Conservation (phyloP, 2,888 invertebrate species). For the Elysia crispata region DNA sequence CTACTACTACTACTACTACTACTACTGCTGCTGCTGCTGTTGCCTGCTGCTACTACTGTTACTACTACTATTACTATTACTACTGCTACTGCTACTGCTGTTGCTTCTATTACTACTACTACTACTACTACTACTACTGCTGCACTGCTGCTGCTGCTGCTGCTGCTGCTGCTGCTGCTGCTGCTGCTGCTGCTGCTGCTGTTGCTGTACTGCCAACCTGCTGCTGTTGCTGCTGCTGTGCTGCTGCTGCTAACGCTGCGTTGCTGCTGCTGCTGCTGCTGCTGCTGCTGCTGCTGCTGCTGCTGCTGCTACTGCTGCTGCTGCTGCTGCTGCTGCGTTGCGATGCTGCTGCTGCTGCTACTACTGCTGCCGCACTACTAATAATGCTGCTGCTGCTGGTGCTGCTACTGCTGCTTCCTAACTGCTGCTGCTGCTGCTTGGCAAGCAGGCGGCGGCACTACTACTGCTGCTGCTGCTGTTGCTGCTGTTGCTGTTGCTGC, state of each 20-base stretch:
- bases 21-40: too few relatives aligned
- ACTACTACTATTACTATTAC: slow-evolving; percentile 11
- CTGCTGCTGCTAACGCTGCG: not conserved
- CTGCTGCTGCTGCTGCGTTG: too few relatives aligned
- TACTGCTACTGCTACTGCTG: slow-evolving; percentile 5
- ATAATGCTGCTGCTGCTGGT: not conserved
- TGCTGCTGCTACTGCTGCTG: not conserved
- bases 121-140: not conserved
- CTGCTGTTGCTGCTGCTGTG: too few relatives aligned
- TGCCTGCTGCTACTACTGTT: not conserved
- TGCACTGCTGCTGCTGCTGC: too few relatives aligned
- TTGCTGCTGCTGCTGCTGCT: too few relatives aligned
- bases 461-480: too few relatives aligned
- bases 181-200: too few relatives aligned
- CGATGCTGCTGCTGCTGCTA: not conserved
- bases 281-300: not conserved
- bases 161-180: too few relatives aligned
- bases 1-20: too few relatives aligned
- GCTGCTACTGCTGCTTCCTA: not conserved
- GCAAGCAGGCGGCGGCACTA: too few relatives aligned
- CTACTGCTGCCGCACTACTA: too few relatives aligned
- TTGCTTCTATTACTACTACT: not conserved
- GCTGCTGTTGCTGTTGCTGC: slow-evolving; percentile 6
- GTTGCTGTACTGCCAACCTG: too few relatives aligned
- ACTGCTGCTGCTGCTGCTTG: not conserved